Conservation (phyloP, 2,797 vertebrate genomes). For the Sitta carolinensis region DNA sequence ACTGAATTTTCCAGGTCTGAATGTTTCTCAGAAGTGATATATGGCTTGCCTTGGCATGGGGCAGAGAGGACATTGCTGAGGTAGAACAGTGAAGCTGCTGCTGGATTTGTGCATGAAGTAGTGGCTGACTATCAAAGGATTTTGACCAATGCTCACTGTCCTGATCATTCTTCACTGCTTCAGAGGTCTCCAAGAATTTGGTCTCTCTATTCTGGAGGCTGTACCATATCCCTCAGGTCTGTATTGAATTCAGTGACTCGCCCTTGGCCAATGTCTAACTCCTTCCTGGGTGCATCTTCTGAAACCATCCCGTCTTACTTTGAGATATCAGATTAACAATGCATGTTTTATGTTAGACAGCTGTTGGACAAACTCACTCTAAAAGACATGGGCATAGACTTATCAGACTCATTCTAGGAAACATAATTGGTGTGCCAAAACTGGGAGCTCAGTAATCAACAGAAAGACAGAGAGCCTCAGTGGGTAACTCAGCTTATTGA, state of each 20-base stretch:
- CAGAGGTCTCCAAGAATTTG: not conserved
- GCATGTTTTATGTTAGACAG: not conserved
- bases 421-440: not conserved
- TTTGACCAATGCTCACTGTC: not conserved
- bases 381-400: not conserved
- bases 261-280: not conserved
- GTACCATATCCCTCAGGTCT: not conserved
- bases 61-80: not conserved
- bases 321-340: not conserved
- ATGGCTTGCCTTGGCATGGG: fast-evolving
- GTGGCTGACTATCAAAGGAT: not conserved
- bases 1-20: not conserved
- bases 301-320: not conserved
- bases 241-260: not conserved
- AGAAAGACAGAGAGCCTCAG: not conserved
- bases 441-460: not conserved
- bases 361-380: not conserved
- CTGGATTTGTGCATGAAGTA: not conserved
- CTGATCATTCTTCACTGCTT: not conserved
- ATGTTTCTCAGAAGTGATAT: not conserved
- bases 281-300: not conserved
- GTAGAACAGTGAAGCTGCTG: not conserved
- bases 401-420: not conserved
- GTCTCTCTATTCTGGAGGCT: not conserved
- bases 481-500: not conserved